Conservation (phyloP, 2,888 invertebrate genomes). For the Taphrorychus bicolor region DNA sequence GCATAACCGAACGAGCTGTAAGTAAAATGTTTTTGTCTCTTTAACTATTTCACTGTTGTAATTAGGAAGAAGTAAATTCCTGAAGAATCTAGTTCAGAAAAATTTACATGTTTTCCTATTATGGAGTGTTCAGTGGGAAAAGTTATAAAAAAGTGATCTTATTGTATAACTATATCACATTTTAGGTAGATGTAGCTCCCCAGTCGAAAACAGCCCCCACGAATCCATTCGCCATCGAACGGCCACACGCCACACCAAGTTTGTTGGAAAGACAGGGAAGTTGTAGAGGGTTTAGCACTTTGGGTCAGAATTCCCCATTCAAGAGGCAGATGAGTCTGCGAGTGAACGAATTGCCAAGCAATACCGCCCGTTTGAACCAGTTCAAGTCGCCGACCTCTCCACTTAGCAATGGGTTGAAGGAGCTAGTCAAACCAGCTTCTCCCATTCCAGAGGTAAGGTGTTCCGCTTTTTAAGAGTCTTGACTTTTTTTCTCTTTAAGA, state of each 20-base stretch:
- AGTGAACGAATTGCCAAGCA: conserved; percentile 94
- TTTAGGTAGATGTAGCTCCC: conserved; percentile 29
- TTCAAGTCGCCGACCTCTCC: conserved; percentile 53
- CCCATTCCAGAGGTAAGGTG: conserved; percentile 77
- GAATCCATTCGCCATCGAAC: conserved; percentile 93
- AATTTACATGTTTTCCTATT: no score
- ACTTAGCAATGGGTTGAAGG: conserved; percentile 37
- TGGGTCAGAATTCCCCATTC: conserved; percentile 84
- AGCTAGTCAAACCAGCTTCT: conserved; percentile 66
- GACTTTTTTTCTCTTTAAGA: no score
- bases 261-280: conserved; percentile 96
- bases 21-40: no score
- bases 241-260: conserved; percentile 94
- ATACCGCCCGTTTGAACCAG: conserved; percentile 78
- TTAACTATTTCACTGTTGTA: no score
- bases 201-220: conserved; percentile 65
- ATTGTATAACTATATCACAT: neutral
- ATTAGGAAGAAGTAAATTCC: no score
- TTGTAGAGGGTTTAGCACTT: conserved; percentile 87
- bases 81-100: no score
- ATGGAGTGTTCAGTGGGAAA: no score
- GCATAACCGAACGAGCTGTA: conserved; percentile 78
- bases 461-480: no score
- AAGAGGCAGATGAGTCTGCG: conserved; percentile 96
- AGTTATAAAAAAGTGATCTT: no score